phyloP scores from a whole-genome alignment of 2,888 invertebrate genomes.

The Sussaba pulchella region DNA sequence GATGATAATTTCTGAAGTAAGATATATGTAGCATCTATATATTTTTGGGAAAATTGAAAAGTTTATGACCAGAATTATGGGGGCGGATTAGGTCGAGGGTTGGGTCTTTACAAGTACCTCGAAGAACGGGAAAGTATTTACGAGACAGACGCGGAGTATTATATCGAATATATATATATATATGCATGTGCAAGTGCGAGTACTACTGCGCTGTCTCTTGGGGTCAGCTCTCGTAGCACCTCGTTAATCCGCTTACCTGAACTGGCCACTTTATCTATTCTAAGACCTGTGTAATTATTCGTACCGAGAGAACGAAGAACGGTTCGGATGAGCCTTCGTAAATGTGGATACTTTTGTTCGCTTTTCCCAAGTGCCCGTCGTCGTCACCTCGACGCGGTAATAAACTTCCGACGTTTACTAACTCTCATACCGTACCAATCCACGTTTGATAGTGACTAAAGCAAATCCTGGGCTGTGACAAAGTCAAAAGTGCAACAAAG shows the following conservation, averaged over 20 bases:
- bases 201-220: background rate
- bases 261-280: constrained; percentile 55
- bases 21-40: background rate
- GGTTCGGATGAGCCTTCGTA: background rate
- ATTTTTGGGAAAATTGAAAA: constrained; percentile 17
- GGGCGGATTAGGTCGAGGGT: background rate
- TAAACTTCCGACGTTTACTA: constrained; percentile 45
- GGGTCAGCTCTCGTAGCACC: constrained; percentile 31
- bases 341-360: constrained; percentile 33
- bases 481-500: too few species aligned
- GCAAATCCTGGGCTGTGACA: too few species aligned
- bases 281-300: constrained; percentile 48
- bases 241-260: constrained; percentile 66
- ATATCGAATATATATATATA: constrained; percentile 47
- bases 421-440: background rate
- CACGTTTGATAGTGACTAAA: constrained; percentile 6
- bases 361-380: constrained; percentile 3
- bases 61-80: constrained; percentile 5
- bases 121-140: constrained; percentile 51
- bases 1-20: background rate
- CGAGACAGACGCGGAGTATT: constrained; percentile 57
- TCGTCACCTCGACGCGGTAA: constrained; percentile 28
- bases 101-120: constrained; percentile 34
- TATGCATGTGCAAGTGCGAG: constrained; percentile 21
- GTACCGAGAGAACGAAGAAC: constrained; percentile 35